Evolutionary conservation across 35 echinoderm and acorn worm genomes (phyloP).

Genomic region (Diadema setosum): DNA sequence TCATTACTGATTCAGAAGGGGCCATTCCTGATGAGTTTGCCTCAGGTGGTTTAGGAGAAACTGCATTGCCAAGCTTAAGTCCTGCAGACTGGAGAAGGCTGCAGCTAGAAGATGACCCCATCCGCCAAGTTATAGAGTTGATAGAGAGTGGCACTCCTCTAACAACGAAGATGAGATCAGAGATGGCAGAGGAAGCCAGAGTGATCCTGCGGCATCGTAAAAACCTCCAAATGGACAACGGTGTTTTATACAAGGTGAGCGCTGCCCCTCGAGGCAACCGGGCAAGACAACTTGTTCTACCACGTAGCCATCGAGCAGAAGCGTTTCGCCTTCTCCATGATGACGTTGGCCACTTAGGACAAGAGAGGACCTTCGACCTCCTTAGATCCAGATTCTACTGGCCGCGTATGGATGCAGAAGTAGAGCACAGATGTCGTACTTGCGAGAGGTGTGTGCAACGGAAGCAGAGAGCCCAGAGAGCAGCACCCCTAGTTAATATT

Average conservation of each 20-base stretch:
- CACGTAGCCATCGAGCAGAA: background rate
- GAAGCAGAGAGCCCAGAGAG: background rate
- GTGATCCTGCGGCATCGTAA: background rate
- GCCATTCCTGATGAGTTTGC: background rate
- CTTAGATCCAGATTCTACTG: constrained; percentile 26
- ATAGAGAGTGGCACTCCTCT: background rate
- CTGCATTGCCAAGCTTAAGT: background rate
- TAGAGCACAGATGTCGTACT: background rate
- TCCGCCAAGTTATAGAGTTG: background rate
- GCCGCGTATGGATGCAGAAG: constrained; percentile 18
- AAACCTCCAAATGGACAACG: background rate
- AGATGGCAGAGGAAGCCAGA: background rate
- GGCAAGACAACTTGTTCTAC: background rate
- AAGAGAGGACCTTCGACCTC: background rate
- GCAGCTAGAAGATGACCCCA: background rate
- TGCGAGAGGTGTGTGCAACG: background rate
- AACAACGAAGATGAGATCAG: background rate
- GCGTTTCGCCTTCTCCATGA: background rate
- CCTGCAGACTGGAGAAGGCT: background rate
- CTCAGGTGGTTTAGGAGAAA: background rate
- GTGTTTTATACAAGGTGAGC: background rate
- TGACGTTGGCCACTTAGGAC: background rate
- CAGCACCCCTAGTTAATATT: constrained; percentile 36
- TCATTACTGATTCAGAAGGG: background rate
- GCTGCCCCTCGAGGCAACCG: background rate